phyloP scores from a whole-genome alignment of 2,113 vertebrate species.

The Misgurnus mizolepis region DNA sequence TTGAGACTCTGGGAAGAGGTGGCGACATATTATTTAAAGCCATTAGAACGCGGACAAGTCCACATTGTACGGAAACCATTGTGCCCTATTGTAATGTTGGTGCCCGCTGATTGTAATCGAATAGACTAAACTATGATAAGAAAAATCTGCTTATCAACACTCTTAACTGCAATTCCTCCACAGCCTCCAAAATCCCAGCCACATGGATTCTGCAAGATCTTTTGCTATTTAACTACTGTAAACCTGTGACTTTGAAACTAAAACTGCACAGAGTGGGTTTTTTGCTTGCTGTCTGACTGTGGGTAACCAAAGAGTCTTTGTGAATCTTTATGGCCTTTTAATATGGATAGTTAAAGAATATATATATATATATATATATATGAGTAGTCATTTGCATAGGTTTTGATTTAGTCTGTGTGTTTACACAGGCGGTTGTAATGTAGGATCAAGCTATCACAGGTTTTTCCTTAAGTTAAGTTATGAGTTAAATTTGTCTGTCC shows the following conservation, averaged over 20 bases:
- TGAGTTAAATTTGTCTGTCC: too few relatives aligned
- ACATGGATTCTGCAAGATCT: not conserved
- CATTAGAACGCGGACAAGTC: constrained; percentile 24
- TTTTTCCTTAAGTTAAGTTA: too few relatives aligned
- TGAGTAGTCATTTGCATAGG: not conserved
- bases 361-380: not conserved
- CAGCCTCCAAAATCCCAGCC: not conserved
- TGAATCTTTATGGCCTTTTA: not conserved
- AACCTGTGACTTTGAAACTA: not conserved
- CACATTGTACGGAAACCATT: constrained; percentile 31
- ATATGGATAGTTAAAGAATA: not conserved
- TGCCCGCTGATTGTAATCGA: constrained; percentile 38
- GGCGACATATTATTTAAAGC: constrained; percentile 33
- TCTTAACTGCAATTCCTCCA: constrained; percentile 13
- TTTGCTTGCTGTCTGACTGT: not conserved
- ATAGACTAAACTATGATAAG: constrained; percentile 34
- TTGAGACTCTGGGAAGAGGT: constrained; percentile 37
- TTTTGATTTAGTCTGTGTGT: not conserved
- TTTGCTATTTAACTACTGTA: not conserved
- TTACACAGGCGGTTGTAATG: too few relatives aligned
- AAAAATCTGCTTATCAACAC: not conserved
- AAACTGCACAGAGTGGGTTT: not conserved
- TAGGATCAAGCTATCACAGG: too few relatives aligned
- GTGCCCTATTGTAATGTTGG: constrained; percentile 22
- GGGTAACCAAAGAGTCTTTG: not conserved